These are phyloP conservation scores for Ahaetulla prasina DNA, from an alignment of 2,113 vertebrate genomes.

Conservation along the genomic window DNA sequence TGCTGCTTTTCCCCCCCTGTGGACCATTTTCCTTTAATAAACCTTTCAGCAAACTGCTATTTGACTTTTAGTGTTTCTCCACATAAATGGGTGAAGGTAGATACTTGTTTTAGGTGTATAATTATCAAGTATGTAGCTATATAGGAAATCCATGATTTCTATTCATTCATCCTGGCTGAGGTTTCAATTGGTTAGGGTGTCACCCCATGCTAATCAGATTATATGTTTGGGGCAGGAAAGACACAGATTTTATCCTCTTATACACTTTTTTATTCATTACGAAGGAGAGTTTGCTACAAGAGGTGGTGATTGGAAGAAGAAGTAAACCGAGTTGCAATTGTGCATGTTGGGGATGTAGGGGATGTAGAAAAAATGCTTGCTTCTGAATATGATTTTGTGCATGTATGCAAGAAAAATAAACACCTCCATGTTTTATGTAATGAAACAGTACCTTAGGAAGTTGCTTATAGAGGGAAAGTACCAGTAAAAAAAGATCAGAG, in stretches of 20 bases:
- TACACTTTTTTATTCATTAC: not conserved
- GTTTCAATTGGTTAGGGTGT: not conserved
- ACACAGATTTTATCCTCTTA: not conserved
- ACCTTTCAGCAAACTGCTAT: not conserved
- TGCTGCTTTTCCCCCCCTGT: not conserved
- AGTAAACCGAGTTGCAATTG: not conserved
- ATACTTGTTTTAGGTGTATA: not conserved
- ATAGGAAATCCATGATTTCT: not conserved
- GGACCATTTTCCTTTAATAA: not conserved
- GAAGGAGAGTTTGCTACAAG: not conserved
- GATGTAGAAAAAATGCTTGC: not conserved
- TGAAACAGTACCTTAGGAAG: not conserved
- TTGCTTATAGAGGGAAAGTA: not conserved
- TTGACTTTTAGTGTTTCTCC: not conserved
- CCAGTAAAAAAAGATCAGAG: not conserved
- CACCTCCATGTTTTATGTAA: not conserved
- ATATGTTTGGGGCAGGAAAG: not conserved
- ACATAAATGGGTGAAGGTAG: not conserved
- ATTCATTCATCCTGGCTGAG: too few relatives aligned
- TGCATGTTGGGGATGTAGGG: not conserved
- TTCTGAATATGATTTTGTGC: not conserved
- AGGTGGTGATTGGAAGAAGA: not conserved
- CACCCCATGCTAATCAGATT: not conserved
- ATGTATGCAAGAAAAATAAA: not conserved
- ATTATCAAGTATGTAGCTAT: not conserved